Evolutionary conservation across 64 coral and sea anemone genomes (phyloP).

Genomic region (Hydrozoanthus tunicans): DNA sequence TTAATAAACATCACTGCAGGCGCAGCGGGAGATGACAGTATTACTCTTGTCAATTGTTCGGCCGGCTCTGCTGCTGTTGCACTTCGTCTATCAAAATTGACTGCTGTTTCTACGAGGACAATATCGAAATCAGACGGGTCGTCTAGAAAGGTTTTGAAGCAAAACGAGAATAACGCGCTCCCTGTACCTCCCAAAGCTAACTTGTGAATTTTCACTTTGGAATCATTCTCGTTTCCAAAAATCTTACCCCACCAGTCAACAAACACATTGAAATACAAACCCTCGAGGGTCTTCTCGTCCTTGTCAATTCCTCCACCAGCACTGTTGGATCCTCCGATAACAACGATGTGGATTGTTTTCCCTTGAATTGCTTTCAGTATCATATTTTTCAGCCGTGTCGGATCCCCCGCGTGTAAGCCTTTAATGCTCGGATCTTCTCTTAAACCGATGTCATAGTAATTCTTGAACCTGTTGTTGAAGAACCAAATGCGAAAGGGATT

Average conservation of each 20-base stretch:
- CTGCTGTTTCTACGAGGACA: conserved; percentile 50
- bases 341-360: conserved; percentile 10
- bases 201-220: conserved; percentile 10
- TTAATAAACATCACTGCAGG: conserved; percentile 78
- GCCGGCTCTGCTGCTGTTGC: conserved; percentile 52
- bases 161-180: conserved; percentile 50
- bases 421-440: conserved; percentile 1
- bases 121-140: conserved; percentile 41
- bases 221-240: conserved; percentile 10
- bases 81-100: conserved; percentile 51
- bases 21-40: conserved; percentile 52
- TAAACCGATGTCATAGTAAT: conserved; percentile 17
- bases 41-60: conserved; percentile 72
- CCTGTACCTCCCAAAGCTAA: conserved; percentile 41
- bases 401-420: conserved; percentile 29
- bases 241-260: conserved; percentile 47
- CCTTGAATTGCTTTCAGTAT: conserved; percentile 44
- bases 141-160: conserved; percentile 48
- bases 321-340: conserved; percentile 58
- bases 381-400: conserved; percentile 39
- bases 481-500: conserved; percentile 31
- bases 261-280: conserved; percentile 50
- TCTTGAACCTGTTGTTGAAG: conserved; percentile 24
- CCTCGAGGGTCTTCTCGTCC: conserved; percentile 57
- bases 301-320: conserved; percentile 57